Evolutionary conservation across 1,140 invertebrate genomes (phyloP), one percentile per base, ranked within the genome.

Genomic region (Habropoda laboriosa): DNA sequence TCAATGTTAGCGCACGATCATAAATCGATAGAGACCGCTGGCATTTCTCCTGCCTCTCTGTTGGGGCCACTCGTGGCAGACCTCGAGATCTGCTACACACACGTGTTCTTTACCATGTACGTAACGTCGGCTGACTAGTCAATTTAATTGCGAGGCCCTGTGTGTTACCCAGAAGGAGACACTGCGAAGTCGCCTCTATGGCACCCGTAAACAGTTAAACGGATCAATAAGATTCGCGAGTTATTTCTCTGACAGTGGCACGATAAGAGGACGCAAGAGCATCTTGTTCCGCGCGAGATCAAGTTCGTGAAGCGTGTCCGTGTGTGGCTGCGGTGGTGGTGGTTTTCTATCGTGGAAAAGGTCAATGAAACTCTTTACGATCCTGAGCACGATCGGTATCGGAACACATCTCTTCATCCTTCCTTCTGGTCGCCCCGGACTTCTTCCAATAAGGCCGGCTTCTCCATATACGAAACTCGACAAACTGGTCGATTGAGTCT

Each of bases 391-490:
- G 57, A 79, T 71, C 49, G 67, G 53, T 64, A 84, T 64, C 82
- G 24, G 61, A 24, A 64, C 53, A 67, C 47, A 67, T 82, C 64
- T 47, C 75, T 78, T 67, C 64, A 67, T 70, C 67, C 74, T 60
- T 57, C 40, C 24, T 53, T 8, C 12, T 10, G 16, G 7, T 27
- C 38, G 51, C 27, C 32, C 64, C 18, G 35, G 83, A 53, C 73
- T 61, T 58, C 38, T 3, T 60, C 79, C 79, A 79, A 78, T 55
- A 71, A 86, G 83, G 70, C 80, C 64, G 61, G 79, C 78, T 58
- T 85, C 80, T 38, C 84, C 84, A 75, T 86, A 85, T 86, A 79
- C 60, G 84, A 86, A 86, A 86, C 84, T 53, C 83, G 84, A 86
- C 75, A 85, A 85, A 86, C 84, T 86, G 84, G 84, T 86, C 75